Evolutionary conservation across 53 echinoderm and acorn worm genomes (phyloP).

Genomic region (Paracentrotus lividus): DNA sequence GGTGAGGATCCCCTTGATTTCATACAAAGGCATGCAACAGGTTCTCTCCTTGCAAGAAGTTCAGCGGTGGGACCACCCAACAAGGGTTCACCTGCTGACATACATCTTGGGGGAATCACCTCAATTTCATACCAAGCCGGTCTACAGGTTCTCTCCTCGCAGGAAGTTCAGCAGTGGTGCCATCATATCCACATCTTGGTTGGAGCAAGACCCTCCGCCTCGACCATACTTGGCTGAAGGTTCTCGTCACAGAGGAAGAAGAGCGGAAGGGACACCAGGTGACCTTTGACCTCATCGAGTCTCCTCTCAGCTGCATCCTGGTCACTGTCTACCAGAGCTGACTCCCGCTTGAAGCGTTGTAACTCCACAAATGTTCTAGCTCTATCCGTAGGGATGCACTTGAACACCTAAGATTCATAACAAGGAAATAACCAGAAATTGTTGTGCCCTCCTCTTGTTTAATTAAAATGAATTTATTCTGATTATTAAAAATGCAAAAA

Average conservation of each 20-base stretch:
- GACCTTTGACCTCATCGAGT: slow-evolving; percentile 82
- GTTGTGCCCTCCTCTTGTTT: too few relatives aligned
- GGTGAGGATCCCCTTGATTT: slow-evolving; percentile 80
- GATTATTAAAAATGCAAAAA: too few relatives aligned
- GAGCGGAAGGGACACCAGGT: slow-evolving; percentile 82
- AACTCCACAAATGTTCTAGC: slow-evolving; percentile 75
- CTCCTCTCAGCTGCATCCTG: slow-evolving; percentile 65
- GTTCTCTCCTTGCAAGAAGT: slow-evolving; percentile 83
- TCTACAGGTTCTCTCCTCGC: slow-evolving; percentile 78
- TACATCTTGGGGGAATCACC: slow-evolving; percentile 92
- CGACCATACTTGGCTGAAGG: slow-evolving; percentile 82
- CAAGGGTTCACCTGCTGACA: slow-evolving; percentile 57
- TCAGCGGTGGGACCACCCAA: slow-evolving; percentile 77
- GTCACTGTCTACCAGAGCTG: slow-evolving; percentile 72
- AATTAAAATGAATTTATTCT: too few relatives aligned
- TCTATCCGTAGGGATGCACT: slow-evolving; percentile 83
- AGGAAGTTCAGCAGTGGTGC: slow-evolving; percentile 75
- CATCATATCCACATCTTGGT: slow-evolving; percentile 92
- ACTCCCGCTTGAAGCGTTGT: slow-evolving; percentile 73
- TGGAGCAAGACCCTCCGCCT: slow-evolving; percentile 94
- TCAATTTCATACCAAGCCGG: slow-evolving; percentile 83
- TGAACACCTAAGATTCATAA: slow-evolving; percentile 80
- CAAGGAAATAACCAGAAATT: too few relatives aligned
- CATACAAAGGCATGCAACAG: slow-evolving; percentile 78
- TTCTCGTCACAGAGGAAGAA: slow-evolving; percentile 85